phyloP scores from a whole-genome alignment of 2,797 vertebrate genomes.

The Megalops cyprinoides region DNA sequence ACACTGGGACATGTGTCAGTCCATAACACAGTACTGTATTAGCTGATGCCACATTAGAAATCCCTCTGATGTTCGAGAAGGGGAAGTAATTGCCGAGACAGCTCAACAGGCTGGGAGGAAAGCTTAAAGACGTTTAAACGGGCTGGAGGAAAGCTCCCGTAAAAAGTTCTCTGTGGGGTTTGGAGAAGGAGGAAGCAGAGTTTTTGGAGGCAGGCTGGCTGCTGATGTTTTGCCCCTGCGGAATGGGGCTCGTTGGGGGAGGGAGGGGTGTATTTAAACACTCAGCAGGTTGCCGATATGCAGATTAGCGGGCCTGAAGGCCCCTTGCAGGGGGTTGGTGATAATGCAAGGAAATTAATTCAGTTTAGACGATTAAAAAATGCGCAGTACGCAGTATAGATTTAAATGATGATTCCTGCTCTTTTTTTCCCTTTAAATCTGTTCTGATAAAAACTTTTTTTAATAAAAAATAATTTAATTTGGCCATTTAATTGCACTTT shows the following conservation, averaged over 20 bases:
- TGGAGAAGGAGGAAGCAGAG: conserved; percentile 54
- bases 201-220: conserved; percentile 67
- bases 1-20: no score
- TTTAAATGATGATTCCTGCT: background rate
- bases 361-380: conserved; percentile 43
- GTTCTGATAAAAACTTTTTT: background rate
- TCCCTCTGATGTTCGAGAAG: no score
- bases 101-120: no score
- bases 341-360: conserved; percentile 51
- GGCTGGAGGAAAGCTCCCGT: no score
- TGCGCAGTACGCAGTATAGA: background rate
- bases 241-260: conserved; percentile 41
- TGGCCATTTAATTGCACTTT: background rate
- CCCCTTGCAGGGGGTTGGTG: conserved; percentile 46
- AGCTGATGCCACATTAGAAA: no score
- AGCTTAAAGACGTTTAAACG: no score
- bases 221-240: conserved; percentile 68
- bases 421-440: background rate
- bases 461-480: background rate
- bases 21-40: no score
- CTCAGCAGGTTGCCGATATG: conserved; percentile 65
- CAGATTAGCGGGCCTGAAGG: conserved; percentile 62
- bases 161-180: conserved; percentile 47
- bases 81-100: no score
- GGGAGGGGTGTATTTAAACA: conserved; percentile 63